Evolutionary conservation across 2,797 vertebrate genomes (phyloP), one percentile per base, ranked within the genome.

Genomic region (Gambusia yucatana): DNA sequence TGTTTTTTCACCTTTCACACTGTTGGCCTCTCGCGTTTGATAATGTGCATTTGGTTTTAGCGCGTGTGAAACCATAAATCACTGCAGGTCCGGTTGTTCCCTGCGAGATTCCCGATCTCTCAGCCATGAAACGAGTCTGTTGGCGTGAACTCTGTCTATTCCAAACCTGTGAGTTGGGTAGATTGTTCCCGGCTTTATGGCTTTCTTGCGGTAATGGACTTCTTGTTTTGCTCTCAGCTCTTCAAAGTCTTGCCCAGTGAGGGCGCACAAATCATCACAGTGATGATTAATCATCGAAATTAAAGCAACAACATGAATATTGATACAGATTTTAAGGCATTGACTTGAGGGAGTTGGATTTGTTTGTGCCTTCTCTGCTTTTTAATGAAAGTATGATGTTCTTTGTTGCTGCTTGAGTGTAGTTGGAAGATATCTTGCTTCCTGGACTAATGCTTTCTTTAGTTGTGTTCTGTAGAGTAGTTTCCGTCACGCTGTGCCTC

Each of bases 401-500:
- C 7, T 63, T 36, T 20, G 17, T 9, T 63, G 61, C 61, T 65
- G 16, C 11, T 69, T 69, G 63, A 41, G 65, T 43, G 17, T 6
- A 10, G 3, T 3, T 43, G 17, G 39, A 17, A 69, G 63, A 22
- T 4, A 22, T 33, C 20, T 17, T 25, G 17, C 36, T 41, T 41
- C 30, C 36, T 67, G 33, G 1, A 41, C 36, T 67, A 39, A 67
- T 22, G 36, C 3, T 25, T 17, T 9, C 63, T 36, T 67, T 30
- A 39, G 22, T 65, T 61, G 77, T 41, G 36, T 59, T 75, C 73
- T 69, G 72, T 3, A 25, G 41, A 79, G 79, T 44, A 3, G 67
- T 78, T 43, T 39, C 0, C 63, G 76, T 84, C 74, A 80, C 73
- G 52, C 71, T 81, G 72, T 39, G 67, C 81, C 47, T 47, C 48